Base-by-base conservation (phyloP, 2,888 invertebrate species). In the Lepas anatifera region DNA sequence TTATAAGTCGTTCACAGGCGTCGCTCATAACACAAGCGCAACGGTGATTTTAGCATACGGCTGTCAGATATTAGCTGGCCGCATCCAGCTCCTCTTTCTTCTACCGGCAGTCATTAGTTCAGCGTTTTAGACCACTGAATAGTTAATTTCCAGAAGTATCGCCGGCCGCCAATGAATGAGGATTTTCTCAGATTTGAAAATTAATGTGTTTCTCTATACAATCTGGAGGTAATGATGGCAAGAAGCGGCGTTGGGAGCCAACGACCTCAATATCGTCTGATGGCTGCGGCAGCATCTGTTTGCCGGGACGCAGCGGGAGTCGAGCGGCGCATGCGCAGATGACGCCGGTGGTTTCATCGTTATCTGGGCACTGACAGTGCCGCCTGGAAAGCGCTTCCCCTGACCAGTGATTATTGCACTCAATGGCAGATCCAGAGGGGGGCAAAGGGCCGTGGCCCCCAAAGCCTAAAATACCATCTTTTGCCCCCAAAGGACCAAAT, bases 191-290 rank as follows among this genome's bases (percentile, higher is more conserved):
- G 58, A 58, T 58, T 58, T 35, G 58, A 35, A 35, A 58, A 58
- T 58, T 58, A 58, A 58, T 58, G 58, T 58, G 35, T 58, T 58
- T 58, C 35, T 35, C 58, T 58, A 22, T 58, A 58, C 58, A 58
- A 58, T 58, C 58, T 22, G 22, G 58, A 35, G 58, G 25, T 58
- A 58, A 58, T 58, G 58, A 58, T 35, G 35, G 3, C 8, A 22
- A 35, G 10, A 32, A 35, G 35, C 32, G 58, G 7, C 32, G 32
- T 10, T n/a, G 2, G 35, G 35, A 58, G 58, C 35, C 58, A 58
- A 58, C 29, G 58, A 58, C 35, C 58, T 35, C 58, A 35, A 58
- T 58, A 32, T 32, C 32, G 22, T 10, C 16, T 35, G 35, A 58
- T 58, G 35, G 35, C 25, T 35, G 58, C 32, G 11, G 22, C 25